A percentile compares a stretch with the other conserved stretches of the same genome.
These are phyloP conservation scores for Camponotus vicinus DNA, from an alignment of 1,140 invertebrate genomes.

Conservation along the genomic window DNA sequence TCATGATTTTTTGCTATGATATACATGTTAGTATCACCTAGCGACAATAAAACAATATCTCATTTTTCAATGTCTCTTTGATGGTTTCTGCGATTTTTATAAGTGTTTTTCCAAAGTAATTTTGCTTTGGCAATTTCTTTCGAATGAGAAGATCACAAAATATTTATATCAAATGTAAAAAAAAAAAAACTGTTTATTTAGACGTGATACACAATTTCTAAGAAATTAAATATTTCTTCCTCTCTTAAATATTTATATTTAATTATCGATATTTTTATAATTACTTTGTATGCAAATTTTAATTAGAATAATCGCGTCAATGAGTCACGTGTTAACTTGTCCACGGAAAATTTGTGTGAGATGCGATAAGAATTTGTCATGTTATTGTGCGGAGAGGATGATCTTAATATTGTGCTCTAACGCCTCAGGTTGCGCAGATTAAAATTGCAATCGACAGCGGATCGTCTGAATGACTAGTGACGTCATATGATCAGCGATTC, in stretches of 20 bases:
- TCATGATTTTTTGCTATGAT: slow-evolving; percentile 46
- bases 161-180: neutral
- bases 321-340: neutral
- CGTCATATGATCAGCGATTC: neutral
- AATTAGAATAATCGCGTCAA: neutral
- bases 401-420: neutral
- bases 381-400: neutral
- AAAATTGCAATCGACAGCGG: neutral
- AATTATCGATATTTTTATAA: neutral
- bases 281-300: neutral
- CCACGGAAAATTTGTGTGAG: neutral
- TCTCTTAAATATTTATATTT: neutral
- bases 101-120: slow-evolving; percentile 39
- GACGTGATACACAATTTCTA: neutral
- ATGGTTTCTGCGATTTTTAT: slow-evolving; percentile 4
- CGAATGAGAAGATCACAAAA: neutral
- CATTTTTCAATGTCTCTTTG: slow-evolving; percentile 37
- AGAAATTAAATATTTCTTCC: neutral
- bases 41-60: slow-evolving; percentile 28
- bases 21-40: slow-evolving; percentile 19
- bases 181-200: neutral
- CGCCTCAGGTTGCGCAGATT: neutral
- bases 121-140: slow-evolving; percentile 7
- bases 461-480: neutral
- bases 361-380: neutral